Base-by-base conservation (phyloP, 1,140 invertebrate genomes). In the Schlechtendalia chinensis region DNA sequence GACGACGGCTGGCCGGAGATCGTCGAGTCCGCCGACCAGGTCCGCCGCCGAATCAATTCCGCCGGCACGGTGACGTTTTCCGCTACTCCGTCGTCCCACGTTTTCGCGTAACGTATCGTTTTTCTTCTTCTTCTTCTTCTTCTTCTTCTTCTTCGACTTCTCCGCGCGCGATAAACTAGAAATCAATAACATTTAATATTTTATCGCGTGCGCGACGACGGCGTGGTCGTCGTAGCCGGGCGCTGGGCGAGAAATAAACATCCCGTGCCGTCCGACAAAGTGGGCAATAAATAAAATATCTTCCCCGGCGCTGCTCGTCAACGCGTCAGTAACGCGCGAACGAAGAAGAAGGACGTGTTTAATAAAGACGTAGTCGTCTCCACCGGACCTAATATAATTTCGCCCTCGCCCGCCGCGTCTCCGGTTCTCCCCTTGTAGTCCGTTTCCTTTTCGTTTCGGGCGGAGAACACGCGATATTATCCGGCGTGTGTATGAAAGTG, bases 291-390 rank as follows among this genome's bases (percentile, higher is more conserved):
- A 79, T 79, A 79, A 79, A 63, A 79, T 47, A 79, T 79, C 8
- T 61, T 45, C 56, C 45, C 75, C 29, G 11, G 50, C 47, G 75
- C 56, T 61, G 75, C 56, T 79, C 75, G 75, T 79, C 58, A 79
- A 79, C 75, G 75, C 75, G 75, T 79, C 58, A 79, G 58, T 79
- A 79, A 79, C 63, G 39, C 75, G 75, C n/a, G n/a, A n/a, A n/a
- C n/a, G n/a, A n/a, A n/a, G 11, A n/a, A 61, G 27, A 61, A 39
- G 32, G 32, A 45, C 74, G 27, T 39, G 32, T 65, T 59, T 54
- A 19, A 58, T 79, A 63, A 63, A 79, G 58, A 61, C 75, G 58
- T n/a, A n/a, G n/a, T n/a, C n/a, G n/a, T n/a, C n/a, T 79, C 75
- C 47, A 50, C 75, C 45, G 75, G 75, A 79, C 75, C 75, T 63